phyloP scores from a whole-genome alignment of 2,113 vertebrate species.

The Brienomyrus brachyistius region DNA sequence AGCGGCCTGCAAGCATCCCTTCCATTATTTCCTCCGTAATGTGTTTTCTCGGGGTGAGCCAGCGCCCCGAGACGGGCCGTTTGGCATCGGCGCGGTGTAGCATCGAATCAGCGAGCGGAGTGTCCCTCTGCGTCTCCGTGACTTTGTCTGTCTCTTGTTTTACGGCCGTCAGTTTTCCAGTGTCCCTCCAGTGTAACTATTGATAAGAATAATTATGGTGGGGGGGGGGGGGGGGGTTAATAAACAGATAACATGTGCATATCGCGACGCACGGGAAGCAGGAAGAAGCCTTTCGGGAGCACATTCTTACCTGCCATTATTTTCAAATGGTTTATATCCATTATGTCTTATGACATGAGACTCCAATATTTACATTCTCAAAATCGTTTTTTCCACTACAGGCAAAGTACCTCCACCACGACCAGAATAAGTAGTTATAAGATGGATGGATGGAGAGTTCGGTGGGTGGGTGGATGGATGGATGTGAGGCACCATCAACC shows the following conservation, averaged over 20 bases:
- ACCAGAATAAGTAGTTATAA: not conserved
- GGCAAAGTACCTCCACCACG: not conserved
- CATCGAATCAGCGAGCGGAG: not conserved
- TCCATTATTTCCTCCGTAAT: slow-evolving; percentile 26
- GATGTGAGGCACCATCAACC: not conserved
- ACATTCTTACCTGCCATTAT: not conserved
- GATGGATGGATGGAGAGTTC: not conserved
- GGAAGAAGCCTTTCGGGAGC: not conserved
- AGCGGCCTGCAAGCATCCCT: not conserved
- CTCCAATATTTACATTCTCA: not conserved
- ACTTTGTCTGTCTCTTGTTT: not conserved
- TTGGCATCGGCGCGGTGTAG: not conserved
- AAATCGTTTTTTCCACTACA: not conserved
- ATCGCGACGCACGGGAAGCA: too few relatives aligned
- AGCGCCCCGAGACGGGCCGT: not conserved
- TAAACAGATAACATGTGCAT: not conserved
- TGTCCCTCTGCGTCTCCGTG: slow-evolving; percentile 2
- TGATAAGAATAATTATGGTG: not conserved
- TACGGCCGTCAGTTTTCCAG: not conserved
- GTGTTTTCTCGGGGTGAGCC: slow-evolving; percentile 24
- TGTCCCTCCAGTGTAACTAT: not conserved
- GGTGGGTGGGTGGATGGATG: too few relatives aligned
- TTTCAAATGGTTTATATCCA: not conserved
- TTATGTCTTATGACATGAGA: not conserved
- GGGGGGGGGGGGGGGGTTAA: not conserved